Evolutionary conservation across 2,113 vertebrate species (phyloP), one percentile per base, ranked within the genome.

Genomic region (Cochlearius cochlearius): DNA sequence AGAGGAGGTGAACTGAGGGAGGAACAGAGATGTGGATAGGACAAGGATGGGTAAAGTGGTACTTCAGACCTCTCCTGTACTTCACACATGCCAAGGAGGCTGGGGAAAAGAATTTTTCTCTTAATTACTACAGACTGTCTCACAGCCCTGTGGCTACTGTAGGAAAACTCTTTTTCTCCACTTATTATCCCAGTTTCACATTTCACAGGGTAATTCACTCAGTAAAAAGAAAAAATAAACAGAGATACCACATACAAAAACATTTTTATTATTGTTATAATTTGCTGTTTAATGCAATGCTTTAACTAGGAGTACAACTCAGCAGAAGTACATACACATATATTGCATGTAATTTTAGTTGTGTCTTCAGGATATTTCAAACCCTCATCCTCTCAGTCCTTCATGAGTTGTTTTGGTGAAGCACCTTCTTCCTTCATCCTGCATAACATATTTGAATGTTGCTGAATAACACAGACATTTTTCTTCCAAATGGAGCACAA

Each of bases 301-400:
- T 98, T 94, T 89, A 68, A 88, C 94, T 97, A 97, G 92, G 77
- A 92, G 90, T 95, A 95, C 55, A 97, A 82, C 36, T 97, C 86
- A 90, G 88, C 80, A 81, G 86, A 97, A 94, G 81, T 92, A 97
- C 91, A 88, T 90, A 95, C 76, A 94, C 60, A 87, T 95, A 96
- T 84, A 96, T 34, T 80, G 91, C 89, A 94, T 92, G 93, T 92
- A 81, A 94, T 73, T 96, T 82, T 60, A 85, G 18, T 89, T 91
- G 66, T 91, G 55, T 94, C 64, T 95, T 94, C 59, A 56, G 96
- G 75, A 60, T 94, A 60, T 85, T 93, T 97, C 63, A 83, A 64
- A 88, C 29, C 9, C 13, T 84, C 36, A 20, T 84, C 19, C 38
- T 34, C 26, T 93, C 77, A 63, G 78, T 60, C 74, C 77, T 97